Conservation (phyloP, 1,140 invertebrate species). For the Hyles euphorbiae region DNA sequence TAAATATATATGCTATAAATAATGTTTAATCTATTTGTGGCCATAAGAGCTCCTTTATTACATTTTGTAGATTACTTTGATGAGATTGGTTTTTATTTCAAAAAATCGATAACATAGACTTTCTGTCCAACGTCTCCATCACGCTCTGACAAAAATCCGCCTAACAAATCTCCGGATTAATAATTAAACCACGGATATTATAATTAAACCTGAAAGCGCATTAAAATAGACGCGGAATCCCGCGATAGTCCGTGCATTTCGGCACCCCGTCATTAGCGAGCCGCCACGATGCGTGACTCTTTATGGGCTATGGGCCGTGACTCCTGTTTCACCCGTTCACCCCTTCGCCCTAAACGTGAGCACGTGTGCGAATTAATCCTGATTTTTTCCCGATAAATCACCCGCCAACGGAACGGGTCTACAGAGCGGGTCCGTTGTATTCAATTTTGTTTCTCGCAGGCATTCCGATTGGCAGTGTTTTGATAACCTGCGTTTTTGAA, state of each 20-base stretch:
- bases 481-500: too few relatives aligned
- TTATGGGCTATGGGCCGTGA: constrained; percentile 67
- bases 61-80: too few relatives aligned
- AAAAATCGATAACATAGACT: too few relatives aligned
- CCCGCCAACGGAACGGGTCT: constrained; percentile 9
- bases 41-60: too few relatives aligned
- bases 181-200: background rate
- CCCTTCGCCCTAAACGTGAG: constrained; percentile 63
- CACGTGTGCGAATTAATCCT: constrained; percentile 69
- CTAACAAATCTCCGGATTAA: background rate
- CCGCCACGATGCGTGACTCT: constrained; percentile 58
- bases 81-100: too few relatives aligned
- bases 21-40: too few relatives aligned
- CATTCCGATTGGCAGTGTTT: constrained; percentile 6
- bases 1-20: too few relatives aligned
- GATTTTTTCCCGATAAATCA: constrained; percentile 59
- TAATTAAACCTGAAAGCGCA: too few relatives aligned
- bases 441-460: constrained; percentile 26
- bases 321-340: constrained; percentile 46
- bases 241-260: background rate
- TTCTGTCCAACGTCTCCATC: too few relatives aligned
- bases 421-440: constrained; percentile 37
- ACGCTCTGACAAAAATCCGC: too few relatives aligned
- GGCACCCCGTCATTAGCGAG: constrained; percentile 43
- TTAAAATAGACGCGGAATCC: too few relatives aligned